phyloP scores from a whole-genome alignment of 2,113 vertebrate species.

The Scartelaos histophorus region DNA sequence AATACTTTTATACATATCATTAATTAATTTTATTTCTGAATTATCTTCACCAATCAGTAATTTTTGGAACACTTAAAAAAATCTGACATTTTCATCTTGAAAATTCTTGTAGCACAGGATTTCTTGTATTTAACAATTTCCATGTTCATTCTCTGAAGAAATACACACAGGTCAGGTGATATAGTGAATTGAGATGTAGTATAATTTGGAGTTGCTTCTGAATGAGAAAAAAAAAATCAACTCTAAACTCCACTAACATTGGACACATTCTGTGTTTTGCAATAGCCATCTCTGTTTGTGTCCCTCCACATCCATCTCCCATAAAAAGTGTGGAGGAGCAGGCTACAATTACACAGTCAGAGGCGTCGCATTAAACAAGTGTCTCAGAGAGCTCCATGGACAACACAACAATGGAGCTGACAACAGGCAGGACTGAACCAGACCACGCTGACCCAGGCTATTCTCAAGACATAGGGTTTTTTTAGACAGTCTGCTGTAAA shows the following conservation, averaged over 20 bases:
- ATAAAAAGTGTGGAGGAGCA: slow-evolving; percentile 57
- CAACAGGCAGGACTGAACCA: slow-evolving; percentile 37
- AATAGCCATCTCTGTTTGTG: slow-evolving; percentile 50
- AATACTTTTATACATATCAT: no score
- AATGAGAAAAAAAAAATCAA: neutral
- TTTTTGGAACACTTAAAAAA: neutral
- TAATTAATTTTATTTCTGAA: no score
- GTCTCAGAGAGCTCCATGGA: slow-evolving; percentile 47
- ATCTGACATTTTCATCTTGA: neutral
- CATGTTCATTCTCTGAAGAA: neutral
- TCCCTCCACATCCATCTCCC: slow-evolving; percentile 57
- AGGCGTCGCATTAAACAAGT: slow-evolving; percentile 66
- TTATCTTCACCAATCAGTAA: no score
- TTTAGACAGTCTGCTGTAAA: slow-evolving; percentile 20
- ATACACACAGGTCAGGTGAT: neutral
- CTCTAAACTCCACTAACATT: slow-evolving; percentile 5
- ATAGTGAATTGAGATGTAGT: neutral
- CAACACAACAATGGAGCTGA: slow-evolving; percentile 56
- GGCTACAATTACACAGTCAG: slow-evolving; percentile 66
- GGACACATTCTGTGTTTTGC: slow-evolving; percentile 38
- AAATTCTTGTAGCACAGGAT: neutral
- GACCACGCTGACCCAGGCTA: slow-evolving; percentile 27
- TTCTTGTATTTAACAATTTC: neutral
- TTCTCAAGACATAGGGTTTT: slow-evolving; percentile 26
- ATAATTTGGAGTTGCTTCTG: neutral